Evolutionary conservation across 2,888 invertebrate species (phyloP), one percentile per base, ranked within the genome.

Genomic region (Xestoiulus laeticollis): DNA sequence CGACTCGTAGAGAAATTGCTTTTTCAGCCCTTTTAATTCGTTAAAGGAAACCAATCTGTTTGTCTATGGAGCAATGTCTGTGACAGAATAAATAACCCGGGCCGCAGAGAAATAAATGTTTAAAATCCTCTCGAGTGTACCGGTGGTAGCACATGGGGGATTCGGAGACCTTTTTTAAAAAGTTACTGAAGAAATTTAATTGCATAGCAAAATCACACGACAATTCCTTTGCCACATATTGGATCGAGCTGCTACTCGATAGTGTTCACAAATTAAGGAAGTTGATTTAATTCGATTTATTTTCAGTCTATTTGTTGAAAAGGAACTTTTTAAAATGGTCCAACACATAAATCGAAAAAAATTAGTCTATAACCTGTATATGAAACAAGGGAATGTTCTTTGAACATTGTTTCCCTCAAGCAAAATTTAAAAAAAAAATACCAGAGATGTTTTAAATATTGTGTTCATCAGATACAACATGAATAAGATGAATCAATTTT

Each of bases 21-120:
- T 53, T 53, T 53, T 53, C 53, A 53, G 53, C 53, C 53, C 53
- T 53, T 53, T 53, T 53, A 53, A 53, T 53, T 53, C 53, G 53
- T 53, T 53, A 53, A 53, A 53, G 53, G 53, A 53, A 53, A 53
- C 53, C 53, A 53, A 53, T 53, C 53, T 53, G 53, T 53, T 53
- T 53, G 53, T 53, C 53, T 53, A 53, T 53, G n/a, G 53, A 4
- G 19, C 53, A n/a, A 53, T 53, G 16, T 53, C 53, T 53, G 53
- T 1, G 53, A 53, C 53, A 19, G 53, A 53, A 53, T 53, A 53
- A 53, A 53, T 53, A 53, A 53, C 53, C n/a, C n/a, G 53, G 53
- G 19, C 53, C 53, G 53, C 53, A 19, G 53, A 53, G 53, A 53
- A 53, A 53, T 53, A 53, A 53, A 53, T 53, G 53, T 53, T 53